phyloP scores from a whole-genome alignment of 2,888 invertebrate genomes.

The Acrobasis repandana region DNA sequence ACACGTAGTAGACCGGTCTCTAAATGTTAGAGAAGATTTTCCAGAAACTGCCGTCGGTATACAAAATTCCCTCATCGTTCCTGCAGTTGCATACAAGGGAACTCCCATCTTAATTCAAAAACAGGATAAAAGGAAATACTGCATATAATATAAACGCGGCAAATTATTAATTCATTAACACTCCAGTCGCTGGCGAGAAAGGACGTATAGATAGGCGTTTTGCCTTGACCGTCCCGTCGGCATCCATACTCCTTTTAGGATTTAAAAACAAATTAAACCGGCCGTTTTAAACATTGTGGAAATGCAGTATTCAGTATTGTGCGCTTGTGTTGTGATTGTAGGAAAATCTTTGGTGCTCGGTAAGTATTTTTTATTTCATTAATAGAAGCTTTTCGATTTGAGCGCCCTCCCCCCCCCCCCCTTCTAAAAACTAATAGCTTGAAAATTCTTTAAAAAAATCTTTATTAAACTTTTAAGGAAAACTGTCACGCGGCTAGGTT shows the following conservation, averaged over 20 bases:
- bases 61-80: too few relatives aligned
- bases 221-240: conserved; percentile 15
- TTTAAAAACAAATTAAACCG: neutral
- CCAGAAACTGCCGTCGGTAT: too few relatives aligned
- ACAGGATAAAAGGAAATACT: neutral
- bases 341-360: conserved; percentile 14
- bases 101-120: too few relatives aligned
- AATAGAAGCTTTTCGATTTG: neutral
- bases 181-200: neutral
- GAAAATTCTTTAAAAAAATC: too few relatives aligned
- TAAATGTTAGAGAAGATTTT: too few relatives aligned
- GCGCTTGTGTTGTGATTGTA: conserved; percentile 29
- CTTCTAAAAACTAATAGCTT: too few relatives aligned
- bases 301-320: conserved; percentile 33
- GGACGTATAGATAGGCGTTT: conserved; percentile 13
- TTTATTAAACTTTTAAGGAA: too few relatives aligned
- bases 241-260: neutral
- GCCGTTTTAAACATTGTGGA: conserved; percentile 14
- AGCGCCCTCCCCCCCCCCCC: too few relatives aligned
- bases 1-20: too few relatives aligned
- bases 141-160: neutral
- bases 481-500: too few relatives aligned
- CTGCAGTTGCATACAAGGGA: too few relatives aligned
- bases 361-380: conserved; percentile 23
- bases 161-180: conserved; percentile 7